Evolutionary conservation across 92 coral and sea anemone species (phyloP), one percentile per base, ranked within the genome.

Genomic region (Porites divaricata): DNA sequence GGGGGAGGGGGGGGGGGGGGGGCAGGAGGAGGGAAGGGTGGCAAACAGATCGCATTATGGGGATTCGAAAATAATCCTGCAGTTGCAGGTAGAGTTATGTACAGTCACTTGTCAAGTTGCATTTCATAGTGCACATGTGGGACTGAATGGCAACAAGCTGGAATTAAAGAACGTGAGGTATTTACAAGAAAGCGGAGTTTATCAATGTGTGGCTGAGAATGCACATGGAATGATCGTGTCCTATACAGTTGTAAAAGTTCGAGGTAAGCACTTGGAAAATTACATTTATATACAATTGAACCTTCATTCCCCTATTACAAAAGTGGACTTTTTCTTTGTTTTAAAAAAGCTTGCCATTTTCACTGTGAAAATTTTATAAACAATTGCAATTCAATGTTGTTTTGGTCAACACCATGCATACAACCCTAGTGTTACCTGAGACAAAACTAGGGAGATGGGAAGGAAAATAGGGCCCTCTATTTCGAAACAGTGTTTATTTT

Each of bases 131-230:
- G 23, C 21, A 8, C 57, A 84, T 8, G 51, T 77, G 12, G 63
- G 10, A 21, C 53, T 56, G 2, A 67, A 80, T 8, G 76, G 79
- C 9, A 89, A 87, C 16, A 72, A 45, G 35, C 69, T 96, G 70
- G 19, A 35, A 8, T 87, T 96, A 53, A 15, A 68, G 52, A 74
- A 73, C 2, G 68, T 88, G 12, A 10, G 28, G 25, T 21, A 66
- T 50, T 15, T 0, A 54, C 20, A 63, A 10, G 74, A 92, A 23
- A 86, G 66, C 54, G 98, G 91, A 6, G 71, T 92, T 57, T 96
- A 92, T 70, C 92, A 96, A 57, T 94, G 98, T 85, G 96, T 91
- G 16, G 98, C 89, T 56, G 92, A 89, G 17, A 96, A 90, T 66
- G 19, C 12, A 8, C 76, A 70, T 15, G 96, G 95, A 5, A 96